Evolutionary conservation across 1,140 invertebrate genomes (phyloP), one percentile per base, ranked within the genome.

Genomic region (Ceratosolen solmsi): DNA sequence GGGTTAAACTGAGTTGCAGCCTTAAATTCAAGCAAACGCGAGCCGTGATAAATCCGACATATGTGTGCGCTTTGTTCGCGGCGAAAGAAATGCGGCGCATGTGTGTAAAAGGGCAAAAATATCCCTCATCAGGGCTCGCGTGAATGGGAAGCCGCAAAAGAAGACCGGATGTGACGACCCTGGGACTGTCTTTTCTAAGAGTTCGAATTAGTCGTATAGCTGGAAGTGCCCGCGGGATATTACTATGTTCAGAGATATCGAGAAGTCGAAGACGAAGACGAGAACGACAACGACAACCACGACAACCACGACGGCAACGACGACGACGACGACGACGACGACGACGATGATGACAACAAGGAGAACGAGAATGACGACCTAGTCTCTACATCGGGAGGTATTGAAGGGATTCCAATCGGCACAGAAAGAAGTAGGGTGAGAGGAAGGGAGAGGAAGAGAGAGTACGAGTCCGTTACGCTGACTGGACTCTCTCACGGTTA

Each of bases 401-500:
- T 80, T 73, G 79, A 80, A 63, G 79, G 79, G 79, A 72, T 80
- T 80, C 79, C 79, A 51, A 80, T 80, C 70, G 79, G 70, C 70
- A 60, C 79, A 77, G 75, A 77, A 58, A 77, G 60, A 46, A n/a
- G 46, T 56, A 63, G 41, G 25, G 63, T 27, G 36, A 58, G 73
- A 58, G 49, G 49, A 41, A 46, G 41, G 5, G 71, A 51, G 46
- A 15, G 17, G 58, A 76, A n/a, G 75, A 46, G 79, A 71, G 60
- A 70, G 49, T 56, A 54, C 54, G 68, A 80, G 79, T 63, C 79
- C n/a, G 68, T 20, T 20, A 38, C 58, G 41, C 58, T 38, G 38
- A 60, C 60, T 17, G 56, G 36, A 9, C 30, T 41, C 65, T 78
- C 65, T 78, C 76, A 78, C 76, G 33, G 36, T 25, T 38, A 51